Evolutionary conservation across 2,113 vertebrate species (phyloP).

Genomic region (Myotis davidii): DNA sequence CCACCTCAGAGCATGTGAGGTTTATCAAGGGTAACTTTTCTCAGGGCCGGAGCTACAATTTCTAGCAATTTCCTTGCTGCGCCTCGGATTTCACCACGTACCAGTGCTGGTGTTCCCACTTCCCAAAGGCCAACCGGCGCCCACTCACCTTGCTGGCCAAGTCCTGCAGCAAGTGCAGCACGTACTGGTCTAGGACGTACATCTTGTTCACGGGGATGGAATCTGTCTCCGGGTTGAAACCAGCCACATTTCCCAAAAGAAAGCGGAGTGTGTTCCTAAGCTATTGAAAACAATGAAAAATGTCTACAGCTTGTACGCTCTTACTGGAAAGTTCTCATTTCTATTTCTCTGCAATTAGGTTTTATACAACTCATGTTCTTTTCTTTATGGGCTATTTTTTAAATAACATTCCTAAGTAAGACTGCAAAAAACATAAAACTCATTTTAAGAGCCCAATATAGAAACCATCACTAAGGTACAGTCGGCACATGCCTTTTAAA

Average conservation of each 20-base stretch:
- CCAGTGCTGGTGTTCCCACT: too few relatives aligned
- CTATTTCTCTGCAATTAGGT: not conserved
- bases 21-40: not conserved
- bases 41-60: too few relatives aligned
- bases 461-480: constrained; percentile 87
- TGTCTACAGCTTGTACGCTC: not conserved
- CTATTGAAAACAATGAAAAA: constrained; percentile 78
- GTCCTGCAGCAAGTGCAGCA: constrained; percentile 93
- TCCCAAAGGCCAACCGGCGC: not conserved
- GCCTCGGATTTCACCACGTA: not conserved
- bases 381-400: constrained; percentile 17
- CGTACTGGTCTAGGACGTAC: constrained; percentile 96
- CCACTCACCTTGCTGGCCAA: constrained; percentile 91
- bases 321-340: not conserved
- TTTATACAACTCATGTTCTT: not conserved
- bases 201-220: constrained; percentile 90
- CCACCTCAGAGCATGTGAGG: too few relatives aligned
- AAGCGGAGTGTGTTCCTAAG: constrained; percentile 95
- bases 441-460: constrained; percentile 57
- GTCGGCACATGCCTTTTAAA: too few relatives aligned
- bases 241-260: constrained; percentile 92
- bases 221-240: constrained; percentile 90
- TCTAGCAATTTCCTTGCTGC: not conserved
- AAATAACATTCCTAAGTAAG: not conserved
- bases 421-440: not conserved